Evolutionary conservation across 1,140 invertebrate species (phyloP).

Genomic region (Spodoptera litura): DNA sequence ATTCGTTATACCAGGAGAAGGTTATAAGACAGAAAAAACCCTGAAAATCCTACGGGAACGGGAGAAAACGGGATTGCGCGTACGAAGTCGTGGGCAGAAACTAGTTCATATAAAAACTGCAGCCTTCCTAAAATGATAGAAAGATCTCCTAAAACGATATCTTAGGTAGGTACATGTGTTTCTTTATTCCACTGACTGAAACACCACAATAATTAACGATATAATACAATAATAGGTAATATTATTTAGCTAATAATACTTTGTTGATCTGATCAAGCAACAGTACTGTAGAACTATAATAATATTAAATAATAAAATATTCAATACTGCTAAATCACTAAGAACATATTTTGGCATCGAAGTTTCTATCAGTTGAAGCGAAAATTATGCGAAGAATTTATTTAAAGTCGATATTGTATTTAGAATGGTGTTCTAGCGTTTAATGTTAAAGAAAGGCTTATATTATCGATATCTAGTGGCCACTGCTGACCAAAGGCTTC

Average conservation of each 20-base stretch:
- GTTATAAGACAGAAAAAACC: too few relatives aligned
- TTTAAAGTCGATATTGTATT: neutral
- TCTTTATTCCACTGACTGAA: slow-evolving; percentile 6
- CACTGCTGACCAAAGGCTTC: too few relatives aligned
- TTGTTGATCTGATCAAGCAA: slow-evolving; percentile 56
- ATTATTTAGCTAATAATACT: slow-evolving; percentile 48
- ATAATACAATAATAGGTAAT: slow-evolving; percentile 21
- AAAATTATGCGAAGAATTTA: neutral
- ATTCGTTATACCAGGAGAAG: too few relatives aligned
- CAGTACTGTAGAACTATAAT: slow-evolving; percentile 48
- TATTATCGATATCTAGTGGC: too few relatives aligned
- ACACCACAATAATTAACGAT: slow-evolving; percentile 29
- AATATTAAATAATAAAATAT: neutral
- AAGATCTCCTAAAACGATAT: too few relatives aligned
- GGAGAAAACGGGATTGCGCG: too few relatives aligned
- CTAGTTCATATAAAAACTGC: too few relatives aligned
- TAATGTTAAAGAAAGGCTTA: neutral
- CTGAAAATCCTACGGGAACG: too few relatives aligned
- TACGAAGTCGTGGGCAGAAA: too few relatives aligned
- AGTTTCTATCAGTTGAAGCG: slow-evolving; percentile 21
- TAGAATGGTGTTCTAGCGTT: neutral
- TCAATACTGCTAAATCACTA: slow-evolving; percentile 43
- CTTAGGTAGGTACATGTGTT: neutral
- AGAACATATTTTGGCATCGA: slow-evolving; percentile 46
- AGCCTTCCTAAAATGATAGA: too few relatives aligned